phyloP scores from a whole-genome alignment of 2,113 vertebrate genomes.

The Nestor notabilis region DNA sequence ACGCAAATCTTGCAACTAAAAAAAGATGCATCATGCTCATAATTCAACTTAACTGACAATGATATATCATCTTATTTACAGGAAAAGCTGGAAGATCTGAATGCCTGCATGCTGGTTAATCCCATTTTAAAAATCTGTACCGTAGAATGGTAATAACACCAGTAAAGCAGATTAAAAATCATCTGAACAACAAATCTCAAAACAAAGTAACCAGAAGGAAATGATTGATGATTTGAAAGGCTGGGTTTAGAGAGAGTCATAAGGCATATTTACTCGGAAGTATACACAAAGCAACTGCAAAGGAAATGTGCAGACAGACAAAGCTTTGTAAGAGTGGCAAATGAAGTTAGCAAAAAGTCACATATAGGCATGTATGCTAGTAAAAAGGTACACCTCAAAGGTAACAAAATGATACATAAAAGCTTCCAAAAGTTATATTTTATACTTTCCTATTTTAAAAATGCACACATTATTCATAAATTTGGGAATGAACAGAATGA shows the following conservation, averaged over 20 bases:
- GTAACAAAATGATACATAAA: not conserved
- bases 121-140: not conserved
- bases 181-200: not conserved
- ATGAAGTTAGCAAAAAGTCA: not conserved
- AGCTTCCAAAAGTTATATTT: not conserved
- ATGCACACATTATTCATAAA: not conserved
- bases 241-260: not conserved
- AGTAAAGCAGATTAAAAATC: not conserved
- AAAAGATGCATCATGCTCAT: not conserved
- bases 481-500: not conserved
- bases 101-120: not conserved
- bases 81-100: not conserved
- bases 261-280: not conserved
- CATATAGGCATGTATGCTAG: not conserved
- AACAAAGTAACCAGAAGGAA: not conserved
- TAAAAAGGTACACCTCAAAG: not conserved
- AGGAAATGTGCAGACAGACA: not conserved
- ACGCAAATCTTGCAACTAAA: constrained; percentile 23
- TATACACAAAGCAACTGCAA: not conserved
- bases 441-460: not conserved
- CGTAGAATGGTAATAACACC: not conserved
- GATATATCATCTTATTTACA: not conserved
- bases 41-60: not conserved
- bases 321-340: not conserved
- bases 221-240: not conserved